phyloP scores from a whole-genome alignment of 2,888 invertebrate genomes.

The Onthophagus sagittarius region DNA sequence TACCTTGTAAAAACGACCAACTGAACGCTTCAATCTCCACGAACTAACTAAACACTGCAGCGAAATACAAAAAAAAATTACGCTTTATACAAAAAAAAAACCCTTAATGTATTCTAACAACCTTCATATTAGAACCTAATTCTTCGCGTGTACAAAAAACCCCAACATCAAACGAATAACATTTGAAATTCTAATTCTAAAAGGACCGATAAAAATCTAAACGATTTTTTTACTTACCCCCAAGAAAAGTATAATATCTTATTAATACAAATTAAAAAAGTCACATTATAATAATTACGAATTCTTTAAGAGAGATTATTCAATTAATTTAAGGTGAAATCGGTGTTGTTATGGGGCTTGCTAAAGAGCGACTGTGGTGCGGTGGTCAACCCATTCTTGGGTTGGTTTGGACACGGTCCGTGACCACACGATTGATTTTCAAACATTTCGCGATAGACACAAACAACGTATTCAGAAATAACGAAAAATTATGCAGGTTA shows the following conservation, averaged over 20 bases:
- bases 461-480: too few species aligned
- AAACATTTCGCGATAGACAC: not conserved
- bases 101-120: not conserved
- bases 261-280: too few species aligned
- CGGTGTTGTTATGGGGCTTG: not conserved
- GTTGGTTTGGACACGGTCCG: not conserved
- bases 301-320: too few species aligned
- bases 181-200: not conserved
- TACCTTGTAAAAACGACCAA: not conserved
- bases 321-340: not conserved
- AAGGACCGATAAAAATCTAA: too few species aligned
- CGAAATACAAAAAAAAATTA: not conserved
- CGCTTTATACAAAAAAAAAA: not conserved
- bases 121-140: not conserved
- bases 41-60: not conserved
- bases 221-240: too few species aligned
- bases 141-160: not conserved
- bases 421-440: not conserved
- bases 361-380: not conserved
- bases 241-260: too few species aligned
- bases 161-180: not conserved
- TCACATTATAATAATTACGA: not conserved
- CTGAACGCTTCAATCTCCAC: too few species aligned
- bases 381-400: not conserved
- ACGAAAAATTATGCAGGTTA: too few species aligned